A percentile compares a stretch with the other conserved stretches of the same genome.
Evolutionary conservation across 2,113 vertebrate genomes (phyloP).

Genomic region (Scatophagus argus): DNA sequence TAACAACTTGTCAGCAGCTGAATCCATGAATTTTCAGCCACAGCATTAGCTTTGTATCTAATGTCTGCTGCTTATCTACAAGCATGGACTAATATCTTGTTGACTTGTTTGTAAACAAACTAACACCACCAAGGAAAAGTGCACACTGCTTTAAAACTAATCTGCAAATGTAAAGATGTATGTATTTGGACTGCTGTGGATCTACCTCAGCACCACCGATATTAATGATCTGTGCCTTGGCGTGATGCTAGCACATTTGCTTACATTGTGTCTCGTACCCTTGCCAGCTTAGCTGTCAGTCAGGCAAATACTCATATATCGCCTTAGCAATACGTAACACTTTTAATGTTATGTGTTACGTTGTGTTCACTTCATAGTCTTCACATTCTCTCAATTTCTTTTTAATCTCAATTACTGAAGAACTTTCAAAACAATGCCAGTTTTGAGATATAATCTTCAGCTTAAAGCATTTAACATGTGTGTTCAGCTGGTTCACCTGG

Average conservation of each 20-base stretch:
- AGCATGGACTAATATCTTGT: neutral
- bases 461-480: neutral
- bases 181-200: neutral
- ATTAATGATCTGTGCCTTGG: neutral
- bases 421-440: neutral
- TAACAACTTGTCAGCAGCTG: neutral
- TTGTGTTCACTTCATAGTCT: no score
- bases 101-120: conserved; percentile 6
- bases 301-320: neutral
- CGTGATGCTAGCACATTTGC: neutral
- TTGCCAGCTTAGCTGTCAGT: conserved; percentile 11
- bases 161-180: conserved; percentile 20
- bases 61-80: neutral
- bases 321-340: neutral
- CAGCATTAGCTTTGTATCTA: neutral
- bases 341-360: no score
- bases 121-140: neutral
- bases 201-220: neutral
- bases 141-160: neutral
- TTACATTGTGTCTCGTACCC: neutral
- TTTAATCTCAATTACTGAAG: neutral
- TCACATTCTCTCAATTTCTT: neutral
- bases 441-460: neutral
- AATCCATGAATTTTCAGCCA: neutral
- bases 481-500: neutral